Evolutionary conservation across 23 tunicate genomes (phyloP).

Genomic region (Styela plicata): DNA sequence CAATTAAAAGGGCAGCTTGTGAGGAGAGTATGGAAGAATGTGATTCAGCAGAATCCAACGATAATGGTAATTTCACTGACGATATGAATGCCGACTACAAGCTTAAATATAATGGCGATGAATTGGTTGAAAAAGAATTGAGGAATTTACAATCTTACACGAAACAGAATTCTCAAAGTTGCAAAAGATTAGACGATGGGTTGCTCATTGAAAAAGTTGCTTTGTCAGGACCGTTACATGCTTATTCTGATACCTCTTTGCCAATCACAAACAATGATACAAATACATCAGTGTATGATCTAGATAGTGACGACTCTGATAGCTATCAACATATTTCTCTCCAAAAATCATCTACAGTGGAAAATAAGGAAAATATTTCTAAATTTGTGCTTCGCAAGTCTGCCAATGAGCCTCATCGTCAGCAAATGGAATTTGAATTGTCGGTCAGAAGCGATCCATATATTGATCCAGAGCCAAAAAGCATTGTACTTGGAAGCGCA

Average conservation of each 20-base stretch:
- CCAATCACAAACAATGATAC: not conserved
- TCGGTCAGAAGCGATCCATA: constrained; percentile 50
- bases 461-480: constrained; percentile 83
- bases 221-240: not conserved
- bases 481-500: constrained; percentile 45
- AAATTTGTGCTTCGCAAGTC: not conserved
- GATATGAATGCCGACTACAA: not conserved
- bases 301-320: constrained; percentile 5
- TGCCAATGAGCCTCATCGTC: not conserved
- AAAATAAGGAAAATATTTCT: constrained; percentile 9
- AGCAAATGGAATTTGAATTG: not conserved
- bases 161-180: not conserved
- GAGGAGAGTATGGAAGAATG: constrained; percentile 32
- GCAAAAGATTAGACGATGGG: not conserved
- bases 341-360: not conserved
- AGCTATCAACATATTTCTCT: not conserved
- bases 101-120: not conserved
- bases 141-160: not conserved
- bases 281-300: not conserved
- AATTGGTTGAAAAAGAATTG: not conserved
- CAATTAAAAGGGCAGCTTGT: constrained; percentile 61
- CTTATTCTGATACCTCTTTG: not conserved
- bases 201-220: not conserved
- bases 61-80: not conserved
- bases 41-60: not conserved